Conservation (phyloP, 1,140 invertebrate species). For the Drosophila rufa region DNA sequence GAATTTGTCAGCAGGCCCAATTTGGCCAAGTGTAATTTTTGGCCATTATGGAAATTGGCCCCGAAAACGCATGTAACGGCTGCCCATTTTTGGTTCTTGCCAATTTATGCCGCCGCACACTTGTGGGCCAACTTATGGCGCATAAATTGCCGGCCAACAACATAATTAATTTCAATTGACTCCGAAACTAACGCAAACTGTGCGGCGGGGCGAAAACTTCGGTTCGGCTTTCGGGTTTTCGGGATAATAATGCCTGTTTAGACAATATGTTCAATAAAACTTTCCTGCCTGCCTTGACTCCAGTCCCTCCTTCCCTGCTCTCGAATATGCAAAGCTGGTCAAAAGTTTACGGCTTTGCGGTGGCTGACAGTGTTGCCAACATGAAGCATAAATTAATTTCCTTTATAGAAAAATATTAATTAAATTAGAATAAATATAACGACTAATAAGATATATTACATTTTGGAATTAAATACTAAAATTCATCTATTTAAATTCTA, state of each 20-base stretch:
- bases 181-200: constrained; percentile 45
- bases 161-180: constrained; percentile 82
- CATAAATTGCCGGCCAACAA: constrained; percentile 68
- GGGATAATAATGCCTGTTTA: constrained; percentile 66
- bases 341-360: constrained; percentile 45
- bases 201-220: constrained; percentile 17
- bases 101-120: constrained; percentile 75
- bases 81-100: background rate
- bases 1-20: constrained; percentile 53
- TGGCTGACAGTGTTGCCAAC: constrained; percentile 8
- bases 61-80: constrained; percentile 12
- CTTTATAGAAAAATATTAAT: background rate
- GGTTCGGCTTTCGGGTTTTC: constrained; percentile 34
- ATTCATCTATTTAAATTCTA: too few relatives aligned
- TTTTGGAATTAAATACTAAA: background rate
- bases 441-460: background rate
- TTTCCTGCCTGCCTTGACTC: constrained; percentile 40
- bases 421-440: background rate
- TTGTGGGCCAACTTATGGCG: constrained; percentile 74
- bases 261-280: constrained; percentile 81
- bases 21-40: constrained; percentile 66
- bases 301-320: constrained; percentile 25
- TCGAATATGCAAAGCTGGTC: constrained; percentile 50
- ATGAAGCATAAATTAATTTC: too few relatives aligned
- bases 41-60: constrained; percentile 71